Conservation (phyloP, 2,113 vertebrate species). For the Urocitellus parryii region DNA sequence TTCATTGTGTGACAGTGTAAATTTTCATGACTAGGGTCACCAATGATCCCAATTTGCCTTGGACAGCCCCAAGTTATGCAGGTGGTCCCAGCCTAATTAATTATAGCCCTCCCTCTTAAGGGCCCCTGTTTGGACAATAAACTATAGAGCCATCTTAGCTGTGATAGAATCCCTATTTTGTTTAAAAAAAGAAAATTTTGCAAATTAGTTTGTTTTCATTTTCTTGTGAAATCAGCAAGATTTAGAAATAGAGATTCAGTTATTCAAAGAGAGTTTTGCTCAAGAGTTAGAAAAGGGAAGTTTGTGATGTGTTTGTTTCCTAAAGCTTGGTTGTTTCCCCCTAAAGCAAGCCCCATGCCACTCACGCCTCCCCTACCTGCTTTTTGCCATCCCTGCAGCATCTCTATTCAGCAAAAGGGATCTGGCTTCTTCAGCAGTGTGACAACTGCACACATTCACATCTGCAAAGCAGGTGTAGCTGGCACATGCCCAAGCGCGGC, state of each 20-base stretch:
- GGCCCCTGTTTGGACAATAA: neutral
- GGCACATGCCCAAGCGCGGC: conserved; percentile 80
- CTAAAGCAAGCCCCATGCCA: rapidly evolving
- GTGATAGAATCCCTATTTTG: neutral
- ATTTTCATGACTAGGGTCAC: neutral
- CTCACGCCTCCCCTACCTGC: neutral
- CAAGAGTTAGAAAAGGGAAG: neutral
- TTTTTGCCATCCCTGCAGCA: neutral
- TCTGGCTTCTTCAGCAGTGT: conserved; percentile 52
- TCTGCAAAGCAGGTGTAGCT: conserved; percentile 84
- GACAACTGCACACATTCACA: conserved; percentile 45
- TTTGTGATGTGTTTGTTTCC: conserved; percentile 44
- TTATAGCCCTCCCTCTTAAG: neutral
- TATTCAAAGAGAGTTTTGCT: conserved; percentile 42
- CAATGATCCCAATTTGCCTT: neutral
- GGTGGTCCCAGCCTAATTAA: conserved; percentile 2
- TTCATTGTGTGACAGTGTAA: neutral
- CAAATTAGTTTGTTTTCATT: conserved; percentile 2
- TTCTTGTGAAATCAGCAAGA: conserved; percentile 25
- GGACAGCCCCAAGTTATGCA: neutral
- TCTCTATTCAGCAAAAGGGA: conserved; percentile 62
- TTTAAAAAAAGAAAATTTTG: neutral
- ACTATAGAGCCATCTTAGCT: neutral
- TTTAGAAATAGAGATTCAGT: conserved; percentile 39
- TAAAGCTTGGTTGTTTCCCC: neutral